These are phyloP conservation scores for Tanaodytes sp. DNA, from an alignment of 2,888 invertebrate genomes.

Conservation along the genomic window DNA sequence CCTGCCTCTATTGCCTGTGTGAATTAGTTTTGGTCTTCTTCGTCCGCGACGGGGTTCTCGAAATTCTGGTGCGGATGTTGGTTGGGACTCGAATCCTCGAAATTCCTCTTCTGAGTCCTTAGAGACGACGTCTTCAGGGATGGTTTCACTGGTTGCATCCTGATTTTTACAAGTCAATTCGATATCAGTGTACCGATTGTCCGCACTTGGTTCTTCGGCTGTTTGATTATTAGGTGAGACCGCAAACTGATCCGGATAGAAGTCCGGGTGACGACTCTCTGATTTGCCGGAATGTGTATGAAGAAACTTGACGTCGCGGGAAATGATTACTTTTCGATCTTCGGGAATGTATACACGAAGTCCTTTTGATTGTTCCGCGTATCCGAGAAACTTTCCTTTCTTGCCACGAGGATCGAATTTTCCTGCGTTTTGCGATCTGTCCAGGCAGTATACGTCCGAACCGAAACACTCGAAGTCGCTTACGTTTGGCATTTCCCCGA, in stretches of 20 bases:
- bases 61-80: background rate
- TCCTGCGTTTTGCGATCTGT: slow-evolving; percentile 5
- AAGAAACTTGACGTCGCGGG: slow-evolving; percentile 17
- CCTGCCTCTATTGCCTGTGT: slow-evolving; percentile 12
- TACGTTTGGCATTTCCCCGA: slow-evolving; percentile 45
- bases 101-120: slow-evolving; percentile 1
- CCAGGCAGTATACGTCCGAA: slow-evolving; percentile 23
- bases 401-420: slow-evolving; percentile 31
- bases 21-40: slow-evolving; percentile 11
- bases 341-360: slow-evolving; percentile 12
- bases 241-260: background rate
- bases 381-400: slow-evolving; percentile 22
- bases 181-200: background rate
- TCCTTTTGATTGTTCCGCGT: slow-evolving; percentile 12
- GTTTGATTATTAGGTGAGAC: background rate
- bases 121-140: background rate
- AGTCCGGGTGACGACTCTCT: background rate
- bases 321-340: slow-evolving; percentile 1
- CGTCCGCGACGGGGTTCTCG: slow-evolving; percentile 3
- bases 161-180: slow-evolving; percentile 1
- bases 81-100: background rate
- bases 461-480: slow-evolving; percentile 56
- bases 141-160: background rate
- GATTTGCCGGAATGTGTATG: background rate
- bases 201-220: background rate